Conservation (phyloP, 1,140 invertebrate species). For the Andrena cerasifolii region DNA sequence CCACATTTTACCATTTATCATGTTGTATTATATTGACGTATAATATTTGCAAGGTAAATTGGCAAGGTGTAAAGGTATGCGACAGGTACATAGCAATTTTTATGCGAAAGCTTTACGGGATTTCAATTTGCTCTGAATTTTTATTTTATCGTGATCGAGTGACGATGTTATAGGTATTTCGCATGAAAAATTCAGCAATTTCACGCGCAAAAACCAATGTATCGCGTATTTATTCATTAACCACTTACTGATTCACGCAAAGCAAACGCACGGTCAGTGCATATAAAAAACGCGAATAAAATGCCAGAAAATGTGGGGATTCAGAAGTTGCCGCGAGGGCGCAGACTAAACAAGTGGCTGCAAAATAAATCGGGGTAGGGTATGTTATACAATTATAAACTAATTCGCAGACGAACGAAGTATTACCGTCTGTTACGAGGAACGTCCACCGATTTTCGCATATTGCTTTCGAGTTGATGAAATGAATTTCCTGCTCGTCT, state of each 20-base stretch:
- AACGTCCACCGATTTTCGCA: not conserved
- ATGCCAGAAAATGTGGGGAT: slow-evolving; percentile 32
- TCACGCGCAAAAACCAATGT: not conserved
- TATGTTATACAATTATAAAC: slow-evolving; percentile 48
- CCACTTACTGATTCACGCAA: not conserved
- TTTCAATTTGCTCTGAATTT: no score
- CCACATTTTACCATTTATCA: no score
- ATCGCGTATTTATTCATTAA: not conserved
- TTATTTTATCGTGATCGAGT: no score
- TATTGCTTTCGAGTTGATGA: not conserved
- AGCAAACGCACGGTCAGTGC: not conserved
- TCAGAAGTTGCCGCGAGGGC: slow-evolving; percentile 9
- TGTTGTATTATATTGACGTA: no score
- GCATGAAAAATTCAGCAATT: not conserved
- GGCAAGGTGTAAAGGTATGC: no score
- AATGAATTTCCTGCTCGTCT: not conserved
- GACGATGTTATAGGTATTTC: no score
- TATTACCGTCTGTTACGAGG: not conserved
- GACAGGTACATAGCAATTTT: no score
- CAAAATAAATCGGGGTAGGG: slow-evolving; percentile 48
- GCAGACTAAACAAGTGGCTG: slow-evolving; percentile 58
- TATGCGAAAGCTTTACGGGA: no score
- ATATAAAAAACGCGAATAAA: slow-evolving; percentile 22
- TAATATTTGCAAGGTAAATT: no score
- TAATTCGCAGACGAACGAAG: slow-evolving; percentile 24